Percentiles rank a stretch among this genome's conserved stretches.
Conservation (phyloP, 1,140 invertebrate species). For the Stegodyphus mimosarum region DNA sequence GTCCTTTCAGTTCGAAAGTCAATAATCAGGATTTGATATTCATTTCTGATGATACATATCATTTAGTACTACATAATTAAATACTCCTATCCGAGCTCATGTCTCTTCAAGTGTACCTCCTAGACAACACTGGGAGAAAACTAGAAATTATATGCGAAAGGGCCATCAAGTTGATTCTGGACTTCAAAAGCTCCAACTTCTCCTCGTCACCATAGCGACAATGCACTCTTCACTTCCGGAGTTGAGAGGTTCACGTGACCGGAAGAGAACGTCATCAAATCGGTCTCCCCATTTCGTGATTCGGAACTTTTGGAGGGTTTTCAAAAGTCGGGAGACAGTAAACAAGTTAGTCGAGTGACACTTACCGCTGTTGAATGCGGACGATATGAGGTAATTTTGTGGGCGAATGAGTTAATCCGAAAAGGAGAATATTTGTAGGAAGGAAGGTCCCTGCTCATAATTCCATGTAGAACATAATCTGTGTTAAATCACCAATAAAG, state of each 20-base stretch:
- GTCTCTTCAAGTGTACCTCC: neutral
- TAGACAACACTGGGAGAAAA: conserved; percentile 6
- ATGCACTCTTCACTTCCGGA: conserved; percentile 47
- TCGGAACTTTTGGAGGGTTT: conserved; percentile 35
- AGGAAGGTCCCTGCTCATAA: too few species aligned
- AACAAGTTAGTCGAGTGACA: neutral
- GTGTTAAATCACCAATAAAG: too few species aligned
- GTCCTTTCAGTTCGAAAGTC: too few species aligned
- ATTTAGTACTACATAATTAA: neutral
- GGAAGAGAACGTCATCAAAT: conserved; percentile 46
- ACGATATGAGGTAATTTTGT: too few species aligned
- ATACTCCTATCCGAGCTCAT: neutral
- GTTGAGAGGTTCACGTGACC: conserved; percentile 56
- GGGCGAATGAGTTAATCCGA: too few species aligned
- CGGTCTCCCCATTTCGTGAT: conserved; percentile 41
- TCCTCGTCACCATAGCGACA: conserved; percentile 33
- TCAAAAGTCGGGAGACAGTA: conserved; percentile 42
- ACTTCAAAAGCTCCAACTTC: conserved; percentile 47
- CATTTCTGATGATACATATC: neutral
- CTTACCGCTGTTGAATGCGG: too few species aligned
- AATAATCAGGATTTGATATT: too few species aligned
- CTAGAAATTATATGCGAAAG: neutral
- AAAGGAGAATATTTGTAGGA: too few species aligned
- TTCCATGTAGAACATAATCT: too few species aligned
- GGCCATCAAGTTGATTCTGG: conserved; percentile 45